These are phyloP conservation scores for Podocnemis expansa DNA, from an alignment of 2,113 vertebrate genomes.

Conservation along the genomic window DNA sequence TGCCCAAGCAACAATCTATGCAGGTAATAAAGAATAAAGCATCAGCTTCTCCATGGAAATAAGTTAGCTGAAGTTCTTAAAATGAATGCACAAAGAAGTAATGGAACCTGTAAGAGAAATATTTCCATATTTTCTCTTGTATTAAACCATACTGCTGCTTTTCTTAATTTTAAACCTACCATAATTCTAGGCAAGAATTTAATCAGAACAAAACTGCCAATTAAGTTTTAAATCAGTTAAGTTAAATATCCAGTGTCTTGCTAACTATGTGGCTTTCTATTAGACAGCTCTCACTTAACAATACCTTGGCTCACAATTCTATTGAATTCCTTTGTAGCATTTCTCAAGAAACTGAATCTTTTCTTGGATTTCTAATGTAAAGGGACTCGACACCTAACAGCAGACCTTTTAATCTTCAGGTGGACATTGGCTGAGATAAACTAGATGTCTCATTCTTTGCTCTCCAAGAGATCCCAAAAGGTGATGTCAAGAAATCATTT, in stretches of 20 bases:
- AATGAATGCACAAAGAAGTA: background rate
- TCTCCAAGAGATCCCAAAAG: background rate
- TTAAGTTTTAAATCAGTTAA: no score
- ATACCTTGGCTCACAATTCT: background rate
- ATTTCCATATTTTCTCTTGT: background rate
- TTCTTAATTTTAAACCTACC: background rate
- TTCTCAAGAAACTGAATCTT: background rate
- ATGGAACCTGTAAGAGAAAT: background rate
- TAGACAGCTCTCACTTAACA: background rate
- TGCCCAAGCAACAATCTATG: conserved; percentile 27
- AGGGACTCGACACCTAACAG: background rate
- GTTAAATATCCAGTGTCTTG: background rate
- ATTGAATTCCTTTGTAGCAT: background rate
- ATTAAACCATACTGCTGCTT: background rate
- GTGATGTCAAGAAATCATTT: background rate
- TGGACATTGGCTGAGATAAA: background rate
- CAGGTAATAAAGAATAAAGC: conserved; percentile 22
- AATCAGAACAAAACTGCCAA: background rate
- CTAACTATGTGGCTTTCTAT: background rate
- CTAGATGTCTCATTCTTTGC: background rate
- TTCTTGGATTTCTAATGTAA: background rate
- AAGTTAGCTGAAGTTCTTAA: conserved; percentile 13
- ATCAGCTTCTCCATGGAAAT: conserved; percentile 21
- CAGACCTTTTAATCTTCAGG: background rate
- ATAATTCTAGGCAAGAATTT: background rate